phyloP scores from a whole-genome alignment of 1,140 invertebrate species.

The Cotesia typhae region DNA sequence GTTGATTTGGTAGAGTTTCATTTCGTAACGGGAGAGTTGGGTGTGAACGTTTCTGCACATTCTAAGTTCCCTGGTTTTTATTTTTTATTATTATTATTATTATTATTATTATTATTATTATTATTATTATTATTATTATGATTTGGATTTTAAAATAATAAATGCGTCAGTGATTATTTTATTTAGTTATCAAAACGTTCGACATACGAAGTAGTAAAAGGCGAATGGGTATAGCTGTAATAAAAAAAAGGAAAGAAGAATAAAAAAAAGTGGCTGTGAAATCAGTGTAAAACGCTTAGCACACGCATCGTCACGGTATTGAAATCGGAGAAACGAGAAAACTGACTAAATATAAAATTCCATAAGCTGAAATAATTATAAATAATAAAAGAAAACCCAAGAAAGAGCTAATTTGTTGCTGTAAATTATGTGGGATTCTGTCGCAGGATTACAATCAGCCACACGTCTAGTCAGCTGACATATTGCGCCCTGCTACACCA shows the following conservation, averaged over 20 bases:
- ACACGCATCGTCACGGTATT: slow-evolving; percentile 21
- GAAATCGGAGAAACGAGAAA: slow-evolving; percentile 27
- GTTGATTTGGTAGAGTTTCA: slow-evolving; percentile 40
- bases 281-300: slow-evolving; percentile 30
- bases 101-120: neutral
- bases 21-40: slow-evolving; percentile 35
- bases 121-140: neutral
- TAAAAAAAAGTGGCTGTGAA: slow-evolving; percentile 23
- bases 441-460: slow-evolving; percentile 59
- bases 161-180: slow-evolving; percentile 8
- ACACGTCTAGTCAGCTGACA: slow-evolving; percentile 67
- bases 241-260: slow-evolving; percentile 25
- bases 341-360: neutral
- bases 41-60: slow-evolving; percentile 35
- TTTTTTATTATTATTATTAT: neutral
- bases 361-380: no score
- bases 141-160: neutral
- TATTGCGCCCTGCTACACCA: slow-evolving; percentile 66
- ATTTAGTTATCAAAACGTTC: slow-evolving; percentile 1
- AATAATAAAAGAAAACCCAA: slow-evolving; percentile 28
- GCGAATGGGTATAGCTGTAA: neutral
- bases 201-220: slow-evolving; percentile 16
- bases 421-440: slow-evolving; percentile 65
- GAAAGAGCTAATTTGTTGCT: slow-evolving; percentile 42
- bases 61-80: slow-evolving; percentile 2